Base-by-base conservation (phyloP, 2,888 invertebrate species). In the Euzophera pinguis region DNA sequence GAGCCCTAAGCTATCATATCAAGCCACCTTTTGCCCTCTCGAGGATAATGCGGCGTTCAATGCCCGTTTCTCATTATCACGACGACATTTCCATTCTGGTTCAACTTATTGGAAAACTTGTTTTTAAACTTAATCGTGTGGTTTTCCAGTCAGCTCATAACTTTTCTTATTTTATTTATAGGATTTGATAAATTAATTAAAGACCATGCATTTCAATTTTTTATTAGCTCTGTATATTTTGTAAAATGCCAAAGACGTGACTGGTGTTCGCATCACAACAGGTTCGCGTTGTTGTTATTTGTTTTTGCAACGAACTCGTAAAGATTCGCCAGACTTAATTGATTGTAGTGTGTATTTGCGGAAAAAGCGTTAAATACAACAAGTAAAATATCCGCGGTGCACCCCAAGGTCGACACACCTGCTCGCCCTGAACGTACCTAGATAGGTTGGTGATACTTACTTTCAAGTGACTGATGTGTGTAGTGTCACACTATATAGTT, bases 351-450 rank as follows among this genome's bases (percentile, higher is more conserved):
- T 69, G 67, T 69, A 74, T 78, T 84, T 84, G 78, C 83, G 83
- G 84, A 86, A 86, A 78, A 72, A 70, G 71, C 73, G 75, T 78
- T 81, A 84, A 79, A 78, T 66, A 54, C 63, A 70, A 73, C 73
- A 75, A 77, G 78, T 72, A 70, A 82, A 83, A 84, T 84, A 84
- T 84, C 81, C 79, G 81, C 75, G 73, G 76, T 77, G 72, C 71
- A 68, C 67, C 62, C 75, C 85, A 88, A 89, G 89, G 89, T 81
- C 79, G 73, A 63, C 66, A 75, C 70, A 86, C 79, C 74, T 73
- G 87, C 72, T 88, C 66, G 76, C 87, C 87, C 73, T 87, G 88
- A 86, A 71, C 60, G 62, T 62, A 66, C 67, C 68, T 70, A 72
- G 71, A 67, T 27, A 49, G 48, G 14, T 38, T 14, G 38, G 14